Conservation (phyloP, 2,888 invertebrate genomes). For the Therioaphis trifolii region DNA sequence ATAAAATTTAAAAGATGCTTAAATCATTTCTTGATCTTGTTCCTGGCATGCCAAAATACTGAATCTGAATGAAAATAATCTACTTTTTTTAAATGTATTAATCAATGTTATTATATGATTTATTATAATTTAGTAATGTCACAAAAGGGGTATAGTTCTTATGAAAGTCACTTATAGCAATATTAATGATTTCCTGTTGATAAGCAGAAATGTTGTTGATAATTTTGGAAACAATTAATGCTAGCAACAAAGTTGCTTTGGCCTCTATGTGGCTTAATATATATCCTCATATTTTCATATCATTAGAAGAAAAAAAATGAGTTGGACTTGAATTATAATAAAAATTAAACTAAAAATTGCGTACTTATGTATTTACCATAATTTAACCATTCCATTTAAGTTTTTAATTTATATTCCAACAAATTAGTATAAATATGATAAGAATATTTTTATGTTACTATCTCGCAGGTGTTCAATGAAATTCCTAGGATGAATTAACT, state of each 20-base stretch:
- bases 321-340: not conserved
- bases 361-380: constrained; percentile 14
- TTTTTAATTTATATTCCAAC: not conserved
- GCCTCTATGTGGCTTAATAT: too few species aligned
- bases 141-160: constrained; percentile 15
- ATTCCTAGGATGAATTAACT: not conserved
- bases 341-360: not conserved
- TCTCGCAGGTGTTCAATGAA: not conserved
- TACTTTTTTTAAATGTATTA: not conserved
- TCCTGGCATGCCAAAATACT: constrained; percentile 34
- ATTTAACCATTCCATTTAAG: not conserved
- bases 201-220: too few species aligned
- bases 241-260: too few species aligned
- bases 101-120: constrained; percentile 2
- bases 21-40: constrained; percentile 3
- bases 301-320: constrained; percentile 3
- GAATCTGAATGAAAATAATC: not conserved
- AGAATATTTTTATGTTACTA: not conserved
- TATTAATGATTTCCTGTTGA: too few species aligned
- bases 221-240: too few species aligned
- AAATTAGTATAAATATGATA: constrained; percentile 6
- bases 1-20: not conserved
- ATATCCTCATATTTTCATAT: constrained; percentile 33
- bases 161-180: not conserved
- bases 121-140: not conserved